A percentile compares a stretch with the other conserved stretches of the same genome.
phyloP scores from a whole-genome alignment of 2,797 vertebrate species.

The Acrossocheilus fasciatus region DNA sequence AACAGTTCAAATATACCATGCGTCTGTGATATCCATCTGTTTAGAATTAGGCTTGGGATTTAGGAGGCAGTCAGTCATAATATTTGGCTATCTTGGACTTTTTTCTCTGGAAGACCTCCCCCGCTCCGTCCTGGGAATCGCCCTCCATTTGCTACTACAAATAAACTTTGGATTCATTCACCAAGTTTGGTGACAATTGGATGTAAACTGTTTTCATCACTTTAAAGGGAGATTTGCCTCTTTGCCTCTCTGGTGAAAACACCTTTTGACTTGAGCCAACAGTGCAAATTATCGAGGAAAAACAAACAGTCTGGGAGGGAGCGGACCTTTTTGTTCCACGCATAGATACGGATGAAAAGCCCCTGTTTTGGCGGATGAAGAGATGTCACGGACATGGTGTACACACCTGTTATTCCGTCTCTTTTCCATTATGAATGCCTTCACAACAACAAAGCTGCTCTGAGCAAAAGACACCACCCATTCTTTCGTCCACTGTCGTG shows the following conservation, averaged over 20 bases:
- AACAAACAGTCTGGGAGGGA: slow-evolving; percentile 66
- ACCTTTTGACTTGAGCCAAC: slow-evolving; percentile 66
- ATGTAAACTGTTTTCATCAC: slow-evolving; percentile 73
- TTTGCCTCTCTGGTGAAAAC: slow-evolving; percentile 72
- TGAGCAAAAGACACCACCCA: slow-evolving; percentile 63
- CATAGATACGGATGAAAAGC: slow-evolving; percentile 49
- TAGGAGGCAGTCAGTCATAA: slow-evolving; percentile 89
- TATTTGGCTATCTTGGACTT: slow-evolving; percentile 87
- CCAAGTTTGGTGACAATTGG: slow-evolving; percentile 68
- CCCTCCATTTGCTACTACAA: slow-evolving; percentile 81
- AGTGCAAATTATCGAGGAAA: slow-evolving; percentile 67
- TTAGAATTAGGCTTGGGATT: slow-evolving; percentile 86
- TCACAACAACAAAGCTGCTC: slow-evolving; percentile 61
- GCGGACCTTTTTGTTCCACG: slow-evolving; percentile 59
- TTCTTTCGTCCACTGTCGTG: slow-evolving; percentile 64
- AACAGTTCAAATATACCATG: slow-evolving; percentile 79
- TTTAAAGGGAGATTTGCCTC: slow-evolving; percentile 68
- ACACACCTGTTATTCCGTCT: slow-evolving; percentile 66
- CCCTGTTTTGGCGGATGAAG: slow-evolving; percentile 67
- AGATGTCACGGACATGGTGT: slow-evolving; percentile 62
- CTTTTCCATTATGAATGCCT: slow-evolving; percentile 63
- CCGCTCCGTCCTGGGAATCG: slow-evolving; percentile 86
- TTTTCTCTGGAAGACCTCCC: slow-evolving; percentile 86
- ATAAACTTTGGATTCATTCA: slow-evolving; percentile 77
- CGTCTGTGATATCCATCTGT: slow-evolving; percentile 71